Evolutionary conservation across 2,113 vertebrate species (phyloP).

Genomic region (Cheirogaleus medius): DNA sequence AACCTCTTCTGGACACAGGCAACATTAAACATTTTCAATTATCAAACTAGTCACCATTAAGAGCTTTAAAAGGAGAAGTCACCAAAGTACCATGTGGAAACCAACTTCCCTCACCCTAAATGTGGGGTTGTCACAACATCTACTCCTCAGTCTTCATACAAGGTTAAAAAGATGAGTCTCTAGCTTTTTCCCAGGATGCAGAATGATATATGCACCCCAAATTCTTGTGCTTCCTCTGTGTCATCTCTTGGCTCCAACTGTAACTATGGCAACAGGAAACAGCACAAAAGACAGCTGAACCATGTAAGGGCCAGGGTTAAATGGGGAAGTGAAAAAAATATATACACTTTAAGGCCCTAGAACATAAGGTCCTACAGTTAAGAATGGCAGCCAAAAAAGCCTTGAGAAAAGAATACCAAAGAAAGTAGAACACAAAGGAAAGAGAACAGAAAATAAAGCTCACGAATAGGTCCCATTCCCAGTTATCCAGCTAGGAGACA

Average conservation of each 20-base stretch:
- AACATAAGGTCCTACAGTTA: neutral
- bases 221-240: slow-evolving; percentile 13
- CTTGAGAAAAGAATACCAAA: neutral
- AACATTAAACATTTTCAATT: slow-evolving; percentile 27
- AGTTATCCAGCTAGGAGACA: neutral
- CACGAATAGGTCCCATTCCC: neutral
- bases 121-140: neutral
- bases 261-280: slow-evolving; percentile 54
- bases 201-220: slow-evolving; percentile 14
- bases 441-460: slow-evolving; percentile 9
- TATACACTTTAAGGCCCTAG: neutral
- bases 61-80: slow-evolving; percentile 42
- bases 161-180: neutral
- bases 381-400: neutral
- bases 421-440: slow-evolving; percentile 33
- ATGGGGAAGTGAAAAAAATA: neutral
- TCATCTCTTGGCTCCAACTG: slow-evolving; percentile 35
- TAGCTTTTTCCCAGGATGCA: slow-evolving; percentile 3
- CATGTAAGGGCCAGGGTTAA: slow-evolving; percentile 38
- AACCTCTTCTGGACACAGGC: neutral
- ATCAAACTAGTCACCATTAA: neutral
- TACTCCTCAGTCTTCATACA: neutral
- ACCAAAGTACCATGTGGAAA: slow-evolving; percentile 28
- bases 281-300: slow-evolving; percentile 50
- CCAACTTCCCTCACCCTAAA: neutral